Evolutionary conservation across 2,113 vertebrate species (phyloP).

Genomic region (Peromyscus californicus): DNA sequence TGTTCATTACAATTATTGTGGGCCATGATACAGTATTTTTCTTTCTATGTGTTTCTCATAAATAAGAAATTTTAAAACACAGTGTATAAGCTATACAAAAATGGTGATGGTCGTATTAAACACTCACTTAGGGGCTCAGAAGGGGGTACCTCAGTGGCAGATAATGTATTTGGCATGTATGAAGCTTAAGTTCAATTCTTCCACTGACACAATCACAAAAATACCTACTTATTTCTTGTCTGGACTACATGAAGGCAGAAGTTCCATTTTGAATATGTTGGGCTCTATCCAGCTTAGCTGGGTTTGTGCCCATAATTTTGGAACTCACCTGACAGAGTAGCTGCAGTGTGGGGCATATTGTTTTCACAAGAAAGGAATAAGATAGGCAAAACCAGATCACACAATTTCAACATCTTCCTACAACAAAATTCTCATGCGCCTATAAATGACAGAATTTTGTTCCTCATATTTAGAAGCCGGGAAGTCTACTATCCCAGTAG

Average conservation of each 20-base stretch:
- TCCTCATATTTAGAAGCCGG: not conserved
- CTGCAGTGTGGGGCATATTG: not conserved
- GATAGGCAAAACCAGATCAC: not conserved
- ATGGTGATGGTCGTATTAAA: not conserved
- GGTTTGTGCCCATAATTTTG: not conserved
- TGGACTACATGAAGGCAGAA: not conserved
- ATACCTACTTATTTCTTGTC: not conserved
- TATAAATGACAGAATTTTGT: not conserved
- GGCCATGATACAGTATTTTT: not conserved
- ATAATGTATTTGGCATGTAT: not conserved
- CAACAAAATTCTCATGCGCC: not conserved
- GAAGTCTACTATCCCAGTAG: not conserved
- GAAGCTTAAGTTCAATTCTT: not conserved
- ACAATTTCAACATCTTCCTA: not conserved
- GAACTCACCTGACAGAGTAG: not conserved
- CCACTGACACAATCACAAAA: not conserved
- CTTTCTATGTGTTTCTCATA: slow-evolving; percentile 15
- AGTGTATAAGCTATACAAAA: not conserved
- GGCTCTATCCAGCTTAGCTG: not conserved
- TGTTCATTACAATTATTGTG: not conserved
- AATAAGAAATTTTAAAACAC: not conserved
- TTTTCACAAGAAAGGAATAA: not conserved
- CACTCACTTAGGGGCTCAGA: not conserved
- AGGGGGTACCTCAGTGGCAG: not conserved
- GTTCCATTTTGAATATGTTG: not conserved